phyloP scores from a whole-genome alignment of 2,888 invertebrate species.

The Tridacna gigas region DNA sequence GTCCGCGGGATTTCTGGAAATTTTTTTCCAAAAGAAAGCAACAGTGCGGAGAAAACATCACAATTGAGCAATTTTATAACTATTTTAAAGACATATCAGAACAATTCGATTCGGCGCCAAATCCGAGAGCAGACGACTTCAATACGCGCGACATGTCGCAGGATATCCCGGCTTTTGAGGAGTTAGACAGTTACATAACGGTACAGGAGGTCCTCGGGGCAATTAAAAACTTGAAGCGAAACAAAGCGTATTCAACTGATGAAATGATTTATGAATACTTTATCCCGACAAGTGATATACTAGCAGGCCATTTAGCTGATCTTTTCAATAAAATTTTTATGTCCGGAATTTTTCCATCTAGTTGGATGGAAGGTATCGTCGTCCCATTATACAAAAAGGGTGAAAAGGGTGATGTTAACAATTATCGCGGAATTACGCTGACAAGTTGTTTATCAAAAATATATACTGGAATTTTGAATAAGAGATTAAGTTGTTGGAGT shows the following conservation, averaged over 20 bases:
- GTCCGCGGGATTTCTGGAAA: slow-evolving; percentile 14
- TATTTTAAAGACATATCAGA: neutral
- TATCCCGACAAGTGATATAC: neutral
- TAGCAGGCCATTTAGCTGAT: slow-evolving; percentile 1
- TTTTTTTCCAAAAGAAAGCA: neutral
- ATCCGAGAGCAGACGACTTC: neutral
- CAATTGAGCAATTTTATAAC: neutral
- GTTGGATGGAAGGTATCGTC: slow-evolving; percentile 35
- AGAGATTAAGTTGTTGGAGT: slow-evolving; percentile 1
- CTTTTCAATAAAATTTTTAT: slow-evolving; percentile 37
- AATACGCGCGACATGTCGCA: neutral
- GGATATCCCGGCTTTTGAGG: neutral
- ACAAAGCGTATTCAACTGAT: slow-evolving; percentile 4
- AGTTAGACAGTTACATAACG: neutral
- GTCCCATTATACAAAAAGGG: slow-evolving; percentile 42
- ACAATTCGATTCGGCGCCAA: neutral
- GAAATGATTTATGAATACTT: slow-evolving; percentile 7
- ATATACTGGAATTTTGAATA: slow-evolving; percentile 39
- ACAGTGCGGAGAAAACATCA: neutral
- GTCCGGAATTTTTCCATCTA: slow-evolving; percentile 18
- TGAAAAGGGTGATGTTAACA: slow-evolving; percentile 26
- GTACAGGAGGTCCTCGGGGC: neutral
- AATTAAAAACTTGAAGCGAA: neutral
- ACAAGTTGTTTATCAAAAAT: slow-evolving; percentile 40
- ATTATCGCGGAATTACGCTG: slow-evolving; percentile 45